These are phyloP conservation scores for Dasypolia templi DNA, from an alignment of 2,888 invertebrate species.

Conservation along the genomic window DNA sequence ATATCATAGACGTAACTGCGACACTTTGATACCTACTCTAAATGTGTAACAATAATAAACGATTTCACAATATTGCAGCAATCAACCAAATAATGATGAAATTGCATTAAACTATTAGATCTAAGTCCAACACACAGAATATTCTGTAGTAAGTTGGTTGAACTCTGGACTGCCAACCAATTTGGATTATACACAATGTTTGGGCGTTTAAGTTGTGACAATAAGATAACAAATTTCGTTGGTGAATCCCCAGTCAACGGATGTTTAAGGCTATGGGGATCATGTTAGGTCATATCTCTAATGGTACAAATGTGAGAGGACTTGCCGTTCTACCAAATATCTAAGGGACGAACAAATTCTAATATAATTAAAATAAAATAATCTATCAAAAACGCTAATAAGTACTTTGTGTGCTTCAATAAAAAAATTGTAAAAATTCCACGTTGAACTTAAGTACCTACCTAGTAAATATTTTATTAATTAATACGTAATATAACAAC, in stretches of 20 bases:
- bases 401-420: background rate
- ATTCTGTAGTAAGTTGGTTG: slow-evolving; percentile 1
- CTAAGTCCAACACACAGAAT: background rate
- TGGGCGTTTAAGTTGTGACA: slow-evolving; percentile 20
- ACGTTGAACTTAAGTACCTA: too few species aligned
- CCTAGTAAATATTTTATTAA: too few species aligned
- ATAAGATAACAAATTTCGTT: slow-evolving; percentile 37
- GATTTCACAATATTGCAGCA: slow-evolving; percentile 27
- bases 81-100: slow-evolving; percentile 40
- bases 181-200: slow-evolving; percentile 14
- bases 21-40: background rate
- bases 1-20: background rate
- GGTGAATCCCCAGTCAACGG: slow-evolving; percentile 23
- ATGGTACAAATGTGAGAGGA: background rate
- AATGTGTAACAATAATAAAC: slow-evolving; percentile 15
- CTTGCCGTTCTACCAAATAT: background rate
- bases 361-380: background rate
- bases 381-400: background rate
- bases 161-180: slow-evolving; percentile 13
- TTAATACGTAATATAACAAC: too few species aligned
- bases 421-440: too few species aligned
- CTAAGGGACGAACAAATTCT: background rate
- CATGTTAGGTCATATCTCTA: slow-evolving; percentile 7
- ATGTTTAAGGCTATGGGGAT: slow-evolving; percentile 5
- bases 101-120: slow-evolving; percentile 41